Evolutionary conservation across 2,113 vertebrate species (phyloP), one percentile per base, ranked within the genome.

Genomic region (Calyptomena viridis): DNA sequence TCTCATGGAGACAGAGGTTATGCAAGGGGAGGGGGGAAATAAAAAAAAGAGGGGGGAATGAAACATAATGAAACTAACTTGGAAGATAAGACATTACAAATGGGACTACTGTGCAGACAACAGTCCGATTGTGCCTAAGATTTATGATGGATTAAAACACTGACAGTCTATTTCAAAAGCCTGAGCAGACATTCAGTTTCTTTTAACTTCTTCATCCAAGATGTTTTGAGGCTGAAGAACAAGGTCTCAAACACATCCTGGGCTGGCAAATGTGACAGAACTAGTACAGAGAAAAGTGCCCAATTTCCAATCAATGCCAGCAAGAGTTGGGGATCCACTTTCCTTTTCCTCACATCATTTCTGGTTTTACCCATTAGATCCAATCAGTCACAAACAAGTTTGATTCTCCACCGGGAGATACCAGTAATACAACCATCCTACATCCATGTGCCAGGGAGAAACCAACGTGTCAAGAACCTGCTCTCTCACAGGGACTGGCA

Each of bases 1-100:
- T 63, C 68, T 42, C 69, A 81, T 5, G 13, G 23, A 35, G 14
- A 42, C 23, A 4, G 2, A 5, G 66, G 28, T 21, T 35, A 68
- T 12, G 76, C 1, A 4, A 35, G 11, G 11, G 5, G 10, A 21
- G 18, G 2, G 6, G 5, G 4, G 6, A 17, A 27, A 3, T 15
- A 22, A 30, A 14, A n/a, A 27, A 5, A 2, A 4, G 21, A 7
- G 30, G 3, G 4, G 24, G 6, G 30, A 59, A 59, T 79, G 12
- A 49, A 77, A 82, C 6, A 44, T 30, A 25, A 5, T 11, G 5
- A 69, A 72, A 35, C 5, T 40, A 74, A 12, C 17, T 25, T 28
- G 7, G 14, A 59, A 81, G 50, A 37, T 14, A 44, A 50, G 14
- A 39, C 72, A 71, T 46, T n/a, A 42, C 60, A 52, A 19, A 12